Evolutionary conservation across 2,797 vertebrate species (phyloP).

Genomic region (Salmo trutta): DNA sequence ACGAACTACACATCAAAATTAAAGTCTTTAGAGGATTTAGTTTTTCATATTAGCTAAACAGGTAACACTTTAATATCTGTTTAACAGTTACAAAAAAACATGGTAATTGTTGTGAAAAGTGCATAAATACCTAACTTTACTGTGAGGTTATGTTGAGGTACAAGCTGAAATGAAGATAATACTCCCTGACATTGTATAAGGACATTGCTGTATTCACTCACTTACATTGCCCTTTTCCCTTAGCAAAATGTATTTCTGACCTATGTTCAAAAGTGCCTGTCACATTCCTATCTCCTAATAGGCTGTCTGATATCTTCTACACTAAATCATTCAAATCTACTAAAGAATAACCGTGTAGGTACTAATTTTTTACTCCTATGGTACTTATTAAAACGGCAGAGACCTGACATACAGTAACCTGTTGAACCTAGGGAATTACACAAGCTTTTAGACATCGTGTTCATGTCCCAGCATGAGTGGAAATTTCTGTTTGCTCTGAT

Average conservation of each 20-base stretch:
- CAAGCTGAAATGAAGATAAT: conserved; percentile 17
- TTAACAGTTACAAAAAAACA: not conserved
- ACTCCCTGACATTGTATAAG: conserved; percentile 23
- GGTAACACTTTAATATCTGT: not conserved
- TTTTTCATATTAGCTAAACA: not conserved
- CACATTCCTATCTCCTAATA: not conserved
- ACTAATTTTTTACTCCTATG: not conserved
- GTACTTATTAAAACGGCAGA: conserved; percentile 13
- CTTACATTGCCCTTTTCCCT: not conserved
- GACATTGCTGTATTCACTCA: not conserved
- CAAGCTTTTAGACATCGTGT: conserved; percentile 20
- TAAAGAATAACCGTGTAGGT: not conserved
- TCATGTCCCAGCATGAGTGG: too few relatives aligned
- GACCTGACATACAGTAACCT: not conserved
- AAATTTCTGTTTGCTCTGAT: not conserved
- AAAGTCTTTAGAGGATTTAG: not conserved
- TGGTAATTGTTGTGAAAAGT: not conserved
- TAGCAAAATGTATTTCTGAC: not conserved
- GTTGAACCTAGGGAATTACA: conserved; percentile 7
- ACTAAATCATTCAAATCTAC: conserved; percentile 6
- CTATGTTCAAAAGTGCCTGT: not conserved
- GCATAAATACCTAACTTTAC: not conserved
- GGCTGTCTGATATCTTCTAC: conserved; percentile 4
- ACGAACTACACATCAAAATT: not conserved
- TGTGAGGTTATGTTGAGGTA: not conserved